Percentiles rank a stretch among this genome's conserved stretches.
phyloP scores from a whole-genome alignment of 1,140 invertebrate genomes.

The Papilio glaucus region DNA sequence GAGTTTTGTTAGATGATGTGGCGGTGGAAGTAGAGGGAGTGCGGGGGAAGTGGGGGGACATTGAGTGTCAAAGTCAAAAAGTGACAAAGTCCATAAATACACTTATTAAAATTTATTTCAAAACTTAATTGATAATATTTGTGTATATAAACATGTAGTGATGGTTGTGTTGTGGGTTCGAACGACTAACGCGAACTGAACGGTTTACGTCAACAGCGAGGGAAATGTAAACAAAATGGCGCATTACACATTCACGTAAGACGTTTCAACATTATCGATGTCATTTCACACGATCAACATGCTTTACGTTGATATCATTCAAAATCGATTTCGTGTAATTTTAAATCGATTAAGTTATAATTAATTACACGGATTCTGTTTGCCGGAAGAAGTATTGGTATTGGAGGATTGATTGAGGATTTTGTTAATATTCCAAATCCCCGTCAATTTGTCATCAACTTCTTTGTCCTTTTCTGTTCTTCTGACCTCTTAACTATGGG shows the following conservation, averaged over 20 bases:
- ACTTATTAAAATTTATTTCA: background rate
- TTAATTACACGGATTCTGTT: background rate
- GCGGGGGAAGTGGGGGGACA: too few species aligned
- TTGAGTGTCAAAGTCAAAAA: too few species aligned
- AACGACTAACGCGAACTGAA: background rate
- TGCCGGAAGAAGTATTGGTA: too few species aligned
- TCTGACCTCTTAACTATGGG: background rate
- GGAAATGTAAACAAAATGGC: slow-evolving; percentile 18
- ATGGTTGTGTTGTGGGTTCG: background rate
- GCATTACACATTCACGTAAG: slow-evolving; percentile 7
- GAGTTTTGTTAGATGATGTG: too few species aligned
- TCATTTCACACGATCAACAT: slow-evolving; percentile 9
- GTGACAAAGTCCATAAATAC: too few species aligned
- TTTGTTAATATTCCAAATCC: background rate
- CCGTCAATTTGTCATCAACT: background rate
- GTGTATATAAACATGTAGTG: background rate
- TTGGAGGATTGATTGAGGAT: too few species aligned
- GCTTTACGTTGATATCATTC: slow-evolving; percentile 3
- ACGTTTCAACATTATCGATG: slow-evolving; percentile 19
- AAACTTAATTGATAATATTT: background rate
- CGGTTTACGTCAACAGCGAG: background rate
- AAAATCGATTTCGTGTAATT: background rate
- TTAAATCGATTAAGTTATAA: background rate
- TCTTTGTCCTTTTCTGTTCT: background rate
- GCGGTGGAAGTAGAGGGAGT: too few species aligned